Base-by-base conservation (phyloP, 2,113 vertebrate genomes). In the Peromyscus polionotus region DNA sequence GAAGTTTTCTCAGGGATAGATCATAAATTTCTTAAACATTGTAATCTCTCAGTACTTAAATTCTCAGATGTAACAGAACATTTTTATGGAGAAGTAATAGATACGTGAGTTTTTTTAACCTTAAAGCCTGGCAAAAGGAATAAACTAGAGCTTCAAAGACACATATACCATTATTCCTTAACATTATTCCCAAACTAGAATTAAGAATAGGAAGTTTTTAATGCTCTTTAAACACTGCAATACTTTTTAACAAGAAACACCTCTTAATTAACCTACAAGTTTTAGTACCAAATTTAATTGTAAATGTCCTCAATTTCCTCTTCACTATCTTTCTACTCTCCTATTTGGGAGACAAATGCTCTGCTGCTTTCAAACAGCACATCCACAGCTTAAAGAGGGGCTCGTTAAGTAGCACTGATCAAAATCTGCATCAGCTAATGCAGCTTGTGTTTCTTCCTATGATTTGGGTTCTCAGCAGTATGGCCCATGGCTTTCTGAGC, bases 11-110 rank as follows among this genome's bases (percentile, higher is more conserved):
- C 39, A 96, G 79, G 16, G 17, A 57, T 39, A 76, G 33, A 54
- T 22, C 33, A 91, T 68, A 85, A 22, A 94, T 90, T n/a, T 88
- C 2, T 92, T 94, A 19, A 85, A 81, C 75, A 80, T 81, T 95
- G 81, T 67, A 57, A 45, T 92, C 5, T 93, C 1, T 65, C n/a
- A 75, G 12, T 80, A 54, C 28, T 91, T 97, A 87, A 95, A 95
- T 68, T 63, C 54, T 94, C 61, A 86, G 14, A 88, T 42, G 1
- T 91, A 59, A 22, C 51, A 90, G 67, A 88, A 79, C 63, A 42
- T 48, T 80, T 83, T 79, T 80, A 81, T 72, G 85, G 16, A 72
- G 42, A 96, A 94, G 68, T 67, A 73, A 92, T 57, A 33, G 5
- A 94, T 7, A 48, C 42, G 28, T 42, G 39, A 80, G 42, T 3